Evolutionary conservation across 2,888 invertebrate genomes (phyloP).

Genomic region (Drosophila vallismaia): DNA sequence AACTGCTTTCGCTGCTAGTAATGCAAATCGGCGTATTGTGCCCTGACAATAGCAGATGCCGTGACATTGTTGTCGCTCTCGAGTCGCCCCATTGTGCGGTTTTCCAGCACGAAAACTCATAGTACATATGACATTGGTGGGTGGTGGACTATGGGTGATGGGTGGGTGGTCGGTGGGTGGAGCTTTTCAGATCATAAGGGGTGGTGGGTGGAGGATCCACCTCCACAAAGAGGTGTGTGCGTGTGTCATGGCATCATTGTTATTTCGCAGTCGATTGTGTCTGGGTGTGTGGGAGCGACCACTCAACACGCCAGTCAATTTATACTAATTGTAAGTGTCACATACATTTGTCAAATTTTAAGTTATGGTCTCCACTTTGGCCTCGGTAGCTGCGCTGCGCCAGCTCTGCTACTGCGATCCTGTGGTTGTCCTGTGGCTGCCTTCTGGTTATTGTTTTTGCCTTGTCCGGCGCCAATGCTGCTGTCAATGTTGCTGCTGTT

Average conservation of each 20-base stretch:
- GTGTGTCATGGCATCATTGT: conserved; percentile 24
- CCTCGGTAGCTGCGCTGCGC: conserved; percentile 13
- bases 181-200: conserved; percentile 8
- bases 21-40: conserved; percentile 79
- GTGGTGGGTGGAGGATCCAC: conserved; percentile 3
- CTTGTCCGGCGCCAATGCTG: conserved; percentile 20
- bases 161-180: conserved; percentile 34
- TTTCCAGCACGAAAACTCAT: conserved; percentile 33
- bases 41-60: conserved; percentile 77
- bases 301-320: conserved; percentile 80
- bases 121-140: conserved; percentile 31
- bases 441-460: conserved; percentile 6
- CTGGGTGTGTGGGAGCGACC: conserved; percentile 56
- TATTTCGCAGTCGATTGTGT: conserved; percentile 11
- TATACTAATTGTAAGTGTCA: conserved; percentile 80
- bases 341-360: conserved; percentile 79
- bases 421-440: conserved; percentile 28
- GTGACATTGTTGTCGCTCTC: conserved; percentile 75
- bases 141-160: conserved; percentile 3
- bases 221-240: conserved; percentile 18
- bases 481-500: conserved; percentile 32
- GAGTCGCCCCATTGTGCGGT: conserved; percentile 67
- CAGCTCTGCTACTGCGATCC: conserved; percentile 59
- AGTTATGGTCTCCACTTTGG: conserved; percentile 70
- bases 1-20: conserved; percentile 59